phyloP scores from a whole-genome alignment of 1,140 invertebrate species.

The Drosophila tani region DNA sequence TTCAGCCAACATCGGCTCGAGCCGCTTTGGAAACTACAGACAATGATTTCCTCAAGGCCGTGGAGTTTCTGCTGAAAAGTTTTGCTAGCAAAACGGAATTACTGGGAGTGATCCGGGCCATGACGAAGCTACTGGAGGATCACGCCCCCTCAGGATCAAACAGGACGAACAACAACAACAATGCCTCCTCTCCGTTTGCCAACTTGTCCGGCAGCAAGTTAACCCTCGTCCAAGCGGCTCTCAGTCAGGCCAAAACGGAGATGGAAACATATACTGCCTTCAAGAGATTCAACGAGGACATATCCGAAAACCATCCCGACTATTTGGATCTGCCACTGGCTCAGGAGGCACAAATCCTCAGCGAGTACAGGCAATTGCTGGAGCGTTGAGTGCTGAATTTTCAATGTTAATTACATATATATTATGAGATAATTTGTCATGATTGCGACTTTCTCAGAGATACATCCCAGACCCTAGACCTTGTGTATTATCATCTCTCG shows the following conservation, averaged over 20 bases:
- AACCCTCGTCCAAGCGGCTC: conserved; percentile 29
- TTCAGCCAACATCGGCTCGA: conserved; percentile 86
- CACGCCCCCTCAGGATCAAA: conserved; percentile 16
- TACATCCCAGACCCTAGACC: too few relatives aligned
- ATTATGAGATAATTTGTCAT: not conserved
- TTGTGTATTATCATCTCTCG: too few relatives aligned
- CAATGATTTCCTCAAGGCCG: conserved; percentile 87
- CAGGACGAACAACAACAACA: not conserved
- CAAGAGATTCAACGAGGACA: conserved; percentile 86
- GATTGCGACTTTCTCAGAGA: too few relatives aligned
- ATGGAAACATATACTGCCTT: conserved; percentile 85
- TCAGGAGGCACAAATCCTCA: conserved; percentile 87
- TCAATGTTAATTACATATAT: not conserved
- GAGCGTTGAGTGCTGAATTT: conserved; percentile 52
- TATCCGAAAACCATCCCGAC: conserved; percentile 87
- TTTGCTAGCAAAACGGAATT: conserved; percentile 55
- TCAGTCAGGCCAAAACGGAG: conserved; percentile 49
- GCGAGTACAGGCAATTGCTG: conserved; percentile 87
- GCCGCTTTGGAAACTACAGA: conserved; percentile 86
- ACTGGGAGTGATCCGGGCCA: conserved; percentile 21
- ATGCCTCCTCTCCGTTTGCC: conserved; percentile 3
- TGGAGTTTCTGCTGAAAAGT: conserved; percentile 86
- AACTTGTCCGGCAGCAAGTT: conserved; percentile 28
- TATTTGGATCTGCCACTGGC: conserved; percentile 87
- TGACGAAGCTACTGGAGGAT: conserved; percentile 12